These are phyloP conservation scores for Exephanes ischioxanthus DNA, from an alignment of 2,888 invertebrate genomes.

Conservation along the genomic window DNA sequence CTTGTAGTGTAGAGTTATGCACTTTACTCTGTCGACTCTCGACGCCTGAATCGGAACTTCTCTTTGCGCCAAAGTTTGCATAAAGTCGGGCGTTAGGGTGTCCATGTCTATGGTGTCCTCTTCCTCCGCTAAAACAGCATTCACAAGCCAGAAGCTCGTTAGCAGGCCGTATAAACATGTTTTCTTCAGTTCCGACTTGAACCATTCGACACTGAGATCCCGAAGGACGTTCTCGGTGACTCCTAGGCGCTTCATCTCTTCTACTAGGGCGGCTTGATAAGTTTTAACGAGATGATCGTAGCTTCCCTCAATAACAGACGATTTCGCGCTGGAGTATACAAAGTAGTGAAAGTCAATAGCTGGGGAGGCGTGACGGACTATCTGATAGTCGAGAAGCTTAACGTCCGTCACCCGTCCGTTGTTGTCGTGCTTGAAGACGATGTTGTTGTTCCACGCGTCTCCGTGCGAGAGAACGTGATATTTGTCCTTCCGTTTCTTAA, in stretches of 20 bases:
- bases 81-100: slow-evolving; percentile 51
- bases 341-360: slow-evolving; percentile 79
- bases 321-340: slow-evolving; percentile 75
- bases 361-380: slow-evolving; percentile 73
- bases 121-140: slow-evolving; percentile 71
- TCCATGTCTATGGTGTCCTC: slow-evolving; percentile 63
- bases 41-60: slow-evolving; percentile 39
- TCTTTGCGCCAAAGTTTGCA: slow-evolving; percentile 23
- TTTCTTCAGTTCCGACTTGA: slow-evolving; percentile 71
- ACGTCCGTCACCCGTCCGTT: slow-evolving; percentile 64
- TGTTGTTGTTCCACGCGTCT: slow-evolving; percentile 79
- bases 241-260: slow-evolving; percentile 61
- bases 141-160: slow-evolving; percentile 73
- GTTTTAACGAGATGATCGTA: slow-evolving; percentile 71
- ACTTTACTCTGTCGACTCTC: slow-evolving; percentile 68
- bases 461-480: slow-evolving; percentile 78
- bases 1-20: slow-evolving; percentile 68
- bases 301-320: slow-evolving; percentile 69
- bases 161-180: slow-evolving; percentile 75
- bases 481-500: slow-evolving; percentile 58
- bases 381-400: slow-evolving; percentile 77
- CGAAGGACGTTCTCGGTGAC: slow-evolving; percentile 58
- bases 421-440: slow-evolving; percentile 74
- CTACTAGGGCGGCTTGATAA: slow-evolving; percentile 70
- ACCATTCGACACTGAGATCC: slow-evolving; percentile 72